Evolutionary conservation across 2,797 vertebrate genomes (phyloP).

Genomic region (Pseudochaenichthys georgianus): DNA sequence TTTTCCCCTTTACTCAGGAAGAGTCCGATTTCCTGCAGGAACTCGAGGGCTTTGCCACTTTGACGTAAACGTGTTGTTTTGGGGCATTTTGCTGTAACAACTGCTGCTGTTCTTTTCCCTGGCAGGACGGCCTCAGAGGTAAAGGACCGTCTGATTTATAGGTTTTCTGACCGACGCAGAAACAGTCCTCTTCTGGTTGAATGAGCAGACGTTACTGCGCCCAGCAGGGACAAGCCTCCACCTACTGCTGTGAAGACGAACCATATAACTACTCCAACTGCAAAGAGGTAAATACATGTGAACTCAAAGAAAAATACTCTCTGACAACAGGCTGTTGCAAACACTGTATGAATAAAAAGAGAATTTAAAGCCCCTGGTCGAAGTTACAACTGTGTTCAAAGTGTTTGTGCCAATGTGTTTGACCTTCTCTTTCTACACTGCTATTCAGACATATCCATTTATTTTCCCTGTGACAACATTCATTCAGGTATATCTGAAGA

Average conservation of each 20-base stretch:
- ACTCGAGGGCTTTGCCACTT: not conserved
- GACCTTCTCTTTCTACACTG: constrained; percentile 5
- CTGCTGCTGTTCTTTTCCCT: not conserved
- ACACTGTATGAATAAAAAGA: not conserved
- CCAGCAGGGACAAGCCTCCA: not conserved
- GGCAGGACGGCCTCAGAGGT: not conserved
- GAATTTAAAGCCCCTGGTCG: not conserved
- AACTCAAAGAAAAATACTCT: not conserved
- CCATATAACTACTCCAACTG: not conserved
- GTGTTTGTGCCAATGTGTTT: not conserved
- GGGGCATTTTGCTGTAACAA: not conserved
- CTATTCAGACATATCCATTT: not conserved
- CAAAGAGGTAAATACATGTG: not conserved
- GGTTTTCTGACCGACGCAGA: not conserved
- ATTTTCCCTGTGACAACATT: not conserved
- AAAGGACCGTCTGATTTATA: not conserved
- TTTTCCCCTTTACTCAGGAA: not conserved
- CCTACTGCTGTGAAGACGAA: not conserved
- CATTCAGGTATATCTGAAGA: not conserved
- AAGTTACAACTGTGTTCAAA: not conserved
- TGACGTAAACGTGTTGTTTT: not conserved
- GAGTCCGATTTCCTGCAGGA: not conserved
- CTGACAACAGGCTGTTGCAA: not conserved
- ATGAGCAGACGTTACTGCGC: not conserved
- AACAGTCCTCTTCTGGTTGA: constrained; percentile 1